Percentiles rank a stretch among this genome's conserved stretches.
phyloP scores from a whole-genome alignment of 2,888 invertebrate species.

The Agrenia bidenticulata region DNA sequence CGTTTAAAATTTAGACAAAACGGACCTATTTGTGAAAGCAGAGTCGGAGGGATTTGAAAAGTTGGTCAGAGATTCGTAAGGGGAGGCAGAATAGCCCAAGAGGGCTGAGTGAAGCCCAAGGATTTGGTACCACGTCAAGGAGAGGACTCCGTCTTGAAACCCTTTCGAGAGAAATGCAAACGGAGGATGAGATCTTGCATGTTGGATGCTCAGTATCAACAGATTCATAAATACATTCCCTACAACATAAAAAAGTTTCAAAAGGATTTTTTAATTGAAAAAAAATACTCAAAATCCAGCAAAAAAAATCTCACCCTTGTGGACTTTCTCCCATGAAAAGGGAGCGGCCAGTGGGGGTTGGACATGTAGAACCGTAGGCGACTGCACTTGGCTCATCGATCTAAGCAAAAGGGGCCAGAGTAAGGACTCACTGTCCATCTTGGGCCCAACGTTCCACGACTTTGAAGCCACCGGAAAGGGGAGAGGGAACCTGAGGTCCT shows the following conservation, averaged over 20 bases:
- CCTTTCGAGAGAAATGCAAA: constrained; percentile 42
- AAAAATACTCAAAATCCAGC: constrained; percentile 1
- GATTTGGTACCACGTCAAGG: constrained; percentile 46
- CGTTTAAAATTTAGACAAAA: background rate
- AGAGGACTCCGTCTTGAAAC: constrained; percentile 44
- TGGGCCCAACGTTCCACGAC: too few species aligned
- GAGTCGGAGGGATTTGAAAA: background rate
- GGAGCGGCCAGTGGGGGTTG: too few species aligned
- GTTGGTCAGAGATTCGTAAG: constrained; percentile 8
- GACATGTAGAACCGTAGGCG: too few species aligned
- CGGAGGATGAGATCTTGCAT: constrained; percentile 49
- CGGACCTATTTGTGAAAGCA: background rate
- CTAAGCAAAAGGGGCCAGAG: background rate
- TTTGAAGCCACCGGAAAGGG: too few species aligned
- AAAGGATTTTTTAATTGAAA: background rate
- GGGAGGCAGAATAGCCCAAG: constrained; percentile 18
- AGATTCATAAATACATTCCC: constrained; percentile 50
- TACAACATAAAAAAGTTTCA: constrained; percentile 14
- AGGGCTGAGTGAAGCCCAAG: constrained; percentile 46
- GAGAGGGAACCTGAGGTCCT: too few species aligned
- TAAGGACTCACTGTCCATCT: background rate
- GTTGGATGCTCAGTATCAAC: constrained; percentile 47
- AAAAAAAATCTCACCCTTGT: background rate
- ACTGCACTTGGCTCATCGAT: too few species aligned
- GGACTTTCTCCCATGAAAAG: background rate